phyloP scores from a whole-genome alignment of 1,140 invertebrate genomes.

The Asbolus verrucosus region DNA sequence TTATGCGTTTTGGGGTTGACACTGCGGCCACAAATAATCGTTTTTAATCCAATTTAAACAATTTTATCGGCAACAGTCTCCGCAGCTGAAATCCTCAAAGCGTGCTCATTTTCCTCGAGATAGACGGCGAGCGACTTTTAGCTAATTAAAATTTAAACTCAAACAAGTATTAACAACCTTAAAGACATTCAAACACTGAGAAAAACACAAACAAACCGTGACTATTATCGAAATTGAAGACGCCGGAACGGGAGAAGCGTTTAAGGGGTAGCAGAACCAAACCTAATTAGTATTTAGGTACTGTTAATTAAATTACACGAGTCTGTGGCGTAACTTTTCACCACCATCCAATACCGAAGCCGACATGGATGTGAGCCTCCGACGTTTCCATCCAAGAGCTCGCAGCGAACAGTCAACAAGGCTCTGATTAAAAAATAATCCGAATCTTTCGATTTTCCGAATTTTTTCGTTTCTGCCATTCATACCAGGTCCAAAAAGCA shows the following conservation, averaged over 20 bases:
- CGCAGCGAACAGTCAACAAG: background rate
- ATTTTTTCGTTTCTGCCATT: constrained; percentile 1
- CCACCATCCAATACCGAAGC: background rate
- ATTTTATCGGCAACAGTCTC: constrained; percentile 11
- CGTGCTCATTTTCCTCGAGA: constrained; percentile 7
- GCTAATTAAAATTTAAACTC: constrained; percentile 45
- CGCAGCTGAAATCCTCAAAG: constrained; percentile 16
- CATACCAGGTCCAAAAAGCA: constrained; percentile 3
- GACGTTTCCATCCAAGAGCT: no score
- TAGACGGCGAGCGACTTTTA: constrained; percentile 29
- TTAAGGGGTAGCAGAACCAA: background rate
- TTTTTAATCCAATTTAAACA: constrained; percentile 20
- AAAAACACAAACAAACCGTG: constrained; percentile 41
- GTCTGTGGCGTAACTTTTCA: constrained; percentile 4
- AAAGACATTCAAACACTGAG: constrained; percentile 38
- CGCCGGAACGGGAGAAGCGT: background rate
- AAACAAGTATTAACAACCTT: constrained; percentile 44
- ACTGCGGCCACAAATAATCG: background rate
- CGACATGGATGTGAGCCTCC: background rate
- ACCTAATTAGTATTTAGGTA: constrained; percentile 12
- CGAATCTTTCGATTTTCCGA: background rate
- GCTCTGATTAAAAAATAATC: constrained; percentile 10
- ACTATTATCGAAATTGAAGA: constrained; percentile 40
- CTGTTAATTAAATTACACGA: constrained; percentile 13
- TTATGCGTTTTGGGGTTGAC: background rate